Conservation (phyloP, 2,113 vertebrate species). For the Oncorhynchus kisutch region DNA sequence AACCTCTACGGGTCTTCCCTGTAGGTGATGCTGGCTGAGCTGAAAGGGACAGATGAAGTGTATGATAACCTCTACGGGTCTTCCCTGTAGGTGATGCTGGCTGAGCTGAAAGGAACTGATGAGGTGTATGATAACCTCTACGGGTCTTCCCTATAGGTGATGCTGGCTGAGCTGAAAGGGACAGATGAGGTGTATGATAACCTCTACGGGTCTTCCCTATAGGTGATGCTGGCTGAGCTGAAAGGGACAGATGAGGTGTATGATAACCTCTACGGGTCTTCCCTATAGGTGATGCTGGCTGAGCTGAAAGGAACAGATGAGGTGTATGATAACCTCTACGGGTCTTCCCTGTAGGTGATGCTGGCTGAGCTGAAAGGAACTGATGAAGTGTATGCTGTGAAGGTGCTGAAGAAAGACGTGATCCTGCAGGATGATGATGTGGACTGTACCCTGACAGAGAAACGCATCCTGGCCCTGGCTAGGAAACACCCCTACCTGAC, state of each 20-base stretch:
- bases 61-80: slow-evolving; percentile 62
- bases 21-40: slow-evolving; percentile 95
- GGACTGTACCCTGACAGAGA: slow-evolving; percentile 96
- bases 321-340: slow-evolving; percentile 66
- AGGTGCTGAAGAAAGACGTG: slow-evolving; percentile 95
- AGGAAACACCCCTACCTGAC: slow-evolving; percentile 93
- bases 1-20: slow-evolving; percentile 7
- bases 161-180: slow-evolving; percentile 92
- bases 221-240: too few species aligned
- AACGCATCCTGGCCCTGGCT: slow-evolving; percentile 91
- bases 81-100: slow-evolving; percentile 88
- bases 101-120: slow-evolving; percentile 90
- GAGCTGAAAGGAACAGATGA: slow-evolving; percentile 93
- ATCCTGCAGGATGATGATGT: slow-evolving; percentile 97
- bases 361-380: slow-evolving; percentile 91
- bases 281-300: slow-evolving; percentile 78
- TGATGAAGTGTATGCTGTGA: slow-evolving; percentile 94
- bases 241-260: too few species aligned
- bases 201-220: too few species aligned
- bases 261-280: too few species aligned
- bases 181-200: slow-evolving; percentile 88
- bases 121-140: slow-evolving; percentile 81
- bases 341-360: slow-evolving; percentile 83
- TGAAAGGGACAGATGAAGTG: slow-evolving; percentile 92
- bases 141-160: slow-evolving; percentile 78